Conservation (phyloP, 2,797 vertebrate species). For the Sus cebifrons region DNA sequence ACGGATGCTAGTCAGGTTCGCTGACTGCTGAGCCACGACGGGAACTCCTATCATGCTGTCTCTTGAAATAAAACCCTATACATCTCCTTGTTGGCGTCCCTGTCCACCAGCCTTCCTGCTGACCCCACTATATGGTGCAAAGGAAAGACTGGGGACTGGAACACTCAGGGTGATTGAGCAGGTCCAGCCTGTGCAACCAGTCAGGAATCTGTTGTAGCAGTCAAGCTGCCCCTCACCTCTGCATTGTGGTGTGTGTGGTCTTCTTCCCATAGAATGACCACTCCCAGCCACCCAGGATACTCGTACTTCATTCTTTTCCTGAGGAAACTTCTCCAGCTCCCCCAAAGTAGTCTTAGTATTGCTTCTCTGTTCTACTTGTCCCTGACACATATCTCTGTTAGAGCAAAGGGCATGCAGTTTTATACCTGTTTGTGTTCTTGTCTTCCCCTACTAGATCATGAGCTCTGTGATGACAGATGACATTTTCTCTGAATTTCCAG, state of each 20-base stretch:
- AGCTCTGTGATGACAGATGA: background rate
- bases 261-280: background rate
- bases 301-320: background rate
- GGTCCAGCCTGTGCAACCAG: background rate
- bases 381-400: background rate
- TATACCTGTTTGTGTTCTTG: background rate
- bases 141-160: background rate
- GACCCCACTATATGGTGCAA: background rate
- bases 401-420: background rate
- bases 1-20: no score
- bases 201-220: background rate
- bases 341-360: background rate
- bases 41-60: background rate
- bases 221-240: background rate
- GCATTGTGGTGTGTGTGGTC: background rate
- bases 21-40: no score
- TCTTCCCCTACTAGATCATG: background rate
- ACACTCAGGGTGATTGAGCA: background rate
- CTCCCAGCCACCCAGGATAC: background rate
- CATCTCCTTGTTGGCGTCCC: background rate
- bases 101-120: background rate
- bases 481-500: constrained; percentile 38
- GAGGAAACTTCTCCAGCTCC: background rate
- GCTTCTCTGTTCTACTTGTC: background rate
- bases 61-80: background rate